phyloP scores from a whole-genome alignment of 2,888 invertebrate genomes.

The Cephus runcator region DNA sequence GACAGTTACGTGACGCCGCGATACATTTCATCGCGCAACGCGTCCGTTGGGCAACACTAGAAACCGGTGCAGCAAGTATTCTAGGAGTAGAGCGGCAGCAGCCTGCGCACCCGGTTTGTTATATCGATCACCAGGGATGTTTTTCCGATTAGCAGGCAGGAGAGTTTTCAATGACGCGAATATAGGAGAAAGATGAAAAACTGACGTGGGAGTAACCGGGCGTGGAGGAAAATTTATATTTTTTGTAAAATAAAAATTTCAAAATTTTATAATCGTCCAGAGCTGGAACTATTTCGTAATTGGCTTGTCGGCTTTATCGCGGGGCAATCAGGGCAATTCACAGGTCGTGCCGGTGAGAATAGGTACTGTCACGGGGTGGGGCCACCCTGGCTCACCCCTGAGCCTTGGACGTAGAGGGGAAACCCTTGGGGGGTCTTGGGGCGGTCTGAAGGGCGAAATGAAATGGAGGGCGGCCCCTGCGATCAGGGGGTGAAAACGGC shows the following conservation, averaged over 20 bases:
- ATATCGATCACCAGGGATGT: background rate
- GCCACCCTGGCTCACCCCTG: conserved; percentile 14
- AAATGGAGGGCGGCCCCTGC: conserved; percentile 38
- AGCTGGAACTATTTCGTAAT: background rate
- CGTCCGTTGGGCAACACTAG: background rate
- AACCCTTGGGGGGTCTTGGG: conserved; percentile 21
- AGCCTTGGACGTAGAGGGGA: background rate
- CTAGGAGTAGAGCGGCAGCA: background rate
- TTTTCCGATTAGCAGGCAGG: background rate
- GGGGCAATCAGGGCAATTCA: conserved; percentile 24
- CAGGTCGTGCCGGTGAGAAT: conserved; percentile 14
- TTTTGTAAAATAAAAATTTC: no score
- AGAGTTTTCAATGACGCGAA: background rate
- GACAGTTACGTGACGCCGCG: conserved; percentile 2
- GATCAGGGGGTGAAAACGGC: background rate
- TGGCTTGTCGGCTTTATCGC: conserved; percentile 2
- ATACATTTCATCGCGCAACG: conserved; percentile 4
- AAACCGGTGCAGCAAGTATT: conserved; percentile 5
- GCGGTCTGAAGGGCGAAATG: conserved; percentile 38
- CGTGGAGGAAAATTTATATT: no score
- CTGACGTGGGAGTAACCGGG: no score
- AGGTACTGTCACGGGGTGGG: conserved; percentile 17
- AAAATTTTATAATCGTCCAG: background rate
- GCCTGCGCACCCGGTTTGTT: background rate
- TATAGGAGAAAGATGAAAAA: background rate